Evolutionary conservation across 2,113 vertebrate genomes (phyloP), one percentile per base, ranked within the genome.

Genomic region (Paramisgurnus dabryanus): DNA sequence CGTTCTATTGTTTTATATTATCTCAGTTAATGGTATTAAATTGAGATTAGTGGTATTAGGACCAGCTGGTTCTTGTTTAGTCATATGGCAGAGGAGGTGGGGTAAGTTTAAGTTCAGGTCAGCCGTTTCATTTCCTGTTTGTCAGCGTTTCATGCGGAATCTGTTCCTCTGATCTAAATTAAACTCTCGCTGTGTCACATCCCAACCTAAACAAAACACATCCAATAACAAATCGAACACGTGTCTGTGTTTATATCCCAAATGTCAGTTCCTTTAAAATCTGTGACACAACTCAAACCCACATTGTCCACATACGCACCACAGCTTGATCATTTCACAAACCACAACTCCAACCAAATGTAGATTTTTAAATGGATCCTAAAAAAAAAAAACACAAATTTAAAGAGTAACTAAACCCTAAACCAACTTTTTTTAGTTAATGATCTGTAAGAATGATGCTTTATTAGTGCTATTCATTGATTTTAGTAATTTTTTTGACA

Each of bases 11-110:
- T 64, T 72, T 80, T 79, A 39, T 70, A 68, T 80, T 41, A 64
- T 27, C 49, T 66, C 60, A 73, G 40, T 43, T 73, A 80, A 80
- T 64, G 43, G 45, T 41, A 41, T 71, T 71, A 72, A 27, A 43
- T 80, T 41, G 27, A 40, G 79, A 73, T 57, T 64, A 65, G 69
- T 73, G 7, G 58, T 27, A 73, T 64, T 73, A 57, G 18, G 67
- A 73, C 34, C 79, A 80, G 63, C 69, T 66, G 60, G 60, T 34
- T 49, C 61, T 72, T 73, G 58, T 72, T 73, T 50, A 22, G 73
- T 64, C 73, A 64, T 64, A 27, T 75, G 34, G 39, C 12, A 53
- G 50, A 13, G 50, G 50, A 53, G 13, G 50, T 34, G 58, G 58
- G 73, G 43, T 39, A 43, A 75, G 58, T 39, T 64, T 63, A 75